These are phyloP conservation scores for Hemichromis elongatus DNA, from an alignment of 2,113 vertebrate species.

Conservation along the genomic window DNA sequence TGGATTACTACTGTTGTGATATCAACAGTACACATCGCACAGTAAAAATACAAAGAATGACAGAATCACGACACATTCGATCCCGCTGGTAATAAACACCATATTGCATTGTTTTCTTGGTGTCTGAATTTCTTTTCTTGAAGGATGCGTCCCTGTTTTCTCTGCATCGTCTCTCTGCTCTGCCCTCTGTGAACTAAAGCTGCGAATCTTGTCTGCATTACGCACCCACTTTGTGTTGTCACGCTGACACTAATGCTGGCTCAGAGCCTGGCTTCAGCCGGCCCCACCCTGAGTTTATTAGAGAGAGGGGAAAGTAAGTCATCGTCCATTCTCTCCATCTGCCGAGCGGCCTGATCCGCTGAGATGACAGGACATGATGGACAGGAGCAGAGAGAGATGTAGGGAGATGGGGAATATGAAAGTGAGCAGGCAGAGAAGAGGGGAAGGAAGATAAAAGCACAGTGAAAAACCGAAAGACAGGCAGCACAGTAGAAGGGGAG, in stretches of 20 bases:
- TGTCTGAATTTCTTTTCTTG: not conserved
- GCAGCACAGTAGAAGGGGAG: not conserved
- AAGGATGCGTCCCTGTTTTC: not conserved
- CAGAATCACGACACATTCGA: not conserved
- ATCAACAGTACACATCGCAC: not conserved
- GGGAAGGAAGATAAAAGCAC: constrained; percentile 45
- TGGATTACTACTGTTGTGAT: not conserved
- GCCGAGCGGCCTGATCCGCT: constrained; percentile 67
- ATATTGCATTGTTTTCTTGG: not conserved
- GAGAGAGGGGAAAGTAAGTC: not conserved
- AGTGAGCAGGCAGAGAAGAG: constrained; percentile 31
- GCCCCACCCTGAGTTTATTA: not conserved
- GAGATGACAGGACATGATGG: constrained; percentile 60
- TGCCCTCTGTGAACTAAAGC: constrained; percentile 77
- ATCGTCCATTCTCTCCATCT: constrained; percentile 43
- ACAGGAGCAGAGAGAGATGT: constrained; percentile 6
- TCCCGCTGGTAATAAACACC: not conserved
- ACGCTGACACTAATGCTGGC: constrained; percentile 33
- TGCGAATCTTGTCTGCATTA: constrained; percentile 58
- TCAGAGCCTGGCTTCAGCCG: not conserved
- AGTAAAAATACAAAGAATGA: not conserved
- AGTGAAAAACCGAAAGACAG: constrained; percentile 39
- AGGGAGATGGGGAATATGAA: constrained; percentile 59
- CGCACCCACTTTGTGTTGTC: constrained; percentile 24
- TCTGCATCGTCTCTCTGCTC: constrained; percentile 27